These are phyloP conservation scores for Tethya wilhelma DNA, from an alignment of 37 sponge, comb jelly and placozoan genomes.

Conservation along the genomic window DNA sequence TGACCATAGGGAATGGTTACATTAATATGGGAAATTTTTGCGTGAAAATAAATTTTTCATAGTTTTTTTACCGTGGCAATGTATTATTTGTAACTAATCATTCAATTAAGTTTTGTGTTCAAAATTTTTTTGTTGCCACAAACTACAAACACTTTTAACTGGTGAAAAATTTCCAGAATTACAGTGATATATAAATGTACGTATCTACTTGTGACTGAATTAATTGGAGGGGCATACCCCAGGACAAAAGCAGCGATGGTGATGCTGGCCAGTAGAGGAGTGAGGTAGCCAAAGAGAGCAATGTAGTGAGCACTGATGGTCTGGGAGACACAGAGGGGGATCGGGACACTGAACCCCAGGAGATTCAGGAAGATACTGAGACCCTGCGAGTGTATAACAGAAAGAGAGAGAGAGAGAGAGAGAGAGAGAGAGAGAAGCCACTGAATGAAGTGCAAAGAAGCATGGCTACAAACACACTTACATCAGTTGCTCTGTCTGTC, in stretches of 20 bases:
- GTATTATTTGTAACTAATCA: no score
- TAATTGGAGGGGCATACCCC: slow-evolving; percentile 40
- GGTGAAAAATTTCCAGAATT: not conserved
- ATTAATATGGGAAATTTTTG: no score
- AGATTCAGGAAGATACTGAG: slow-evolving; percentile 42
- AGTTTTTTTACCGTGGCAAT: no score
- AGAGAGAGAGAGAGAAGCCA: no score
- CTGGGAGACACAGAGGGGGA: slow-evolving; percentile 60
- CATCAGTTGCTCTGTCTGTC: slow-evolving; percentile 3
- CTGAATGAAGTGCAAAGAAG: not conserved
- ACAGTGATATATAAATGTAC: not conserved
- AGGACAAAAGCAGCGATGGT: slow-evolving; percentile 29
- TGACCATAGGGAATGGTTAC: no score
- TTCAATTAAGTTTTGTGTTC: no score
- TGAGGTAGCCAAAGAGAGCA: slow-evolving; percentile 72
- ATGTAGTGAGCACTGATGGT: slow-evolving; percentile 54
- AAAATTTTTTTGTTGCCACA: not conserved
- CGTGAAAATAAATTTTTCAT: no score
- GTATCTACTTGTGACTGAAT: not conserved
- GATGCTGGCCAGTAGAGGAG: slow-evolving; percentile 44
- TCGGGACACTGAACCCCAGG: slow-evolving; percentile 72
- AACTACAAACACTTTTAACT: not conserved
- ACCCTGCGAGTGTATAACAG: not conserved
- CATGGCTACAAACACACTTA: not conserved
- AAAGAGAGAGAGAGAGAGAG: no score